phyloP scores from a whole-genome alignment of 37 sponge, comb jelly and placozoan species.

The Halisarca cf. caerulea region DNA sequence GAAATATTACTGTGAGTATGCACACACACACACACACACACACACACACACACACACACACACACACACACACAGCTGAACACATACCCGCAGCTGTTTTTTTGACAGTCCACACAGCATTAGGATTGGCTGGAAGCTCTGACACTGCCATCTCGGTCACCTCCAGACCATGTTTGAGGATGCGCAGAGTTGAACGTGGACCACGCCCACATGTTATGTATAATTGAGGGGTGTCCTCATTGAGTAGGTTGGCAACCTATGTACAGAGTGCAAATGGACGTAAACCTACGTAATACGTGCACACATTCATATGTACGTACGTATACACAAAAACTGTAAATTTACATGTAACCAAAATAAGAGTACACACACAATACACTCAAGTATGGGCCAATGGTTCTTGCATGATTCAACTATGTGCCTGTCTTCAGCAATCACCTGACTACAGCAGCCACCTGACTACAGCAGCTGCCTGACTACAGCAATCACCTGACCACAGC shows the following conservation, averaged over 20 bases:
- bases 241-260: conserved; percentile 90
- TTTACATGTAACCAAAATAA: too few relatives aligned
- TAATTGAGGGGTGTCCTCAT: conserved; percentile 98
- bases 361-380: too few relatives aligned
- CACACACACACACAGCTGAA: conserved; percentile 24
- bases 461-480: too few relatives aligned
- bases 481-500: too few relatives aligned
- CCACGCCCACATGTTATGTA: conserved; percentile 98
- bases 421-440: too few relatives aligned
- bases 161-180: conserved; percentile 94
- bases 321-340: too few relatives aligned
- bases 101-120: conserved; percentile 98
- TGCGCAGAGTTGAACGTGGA: conserved; percentile 95
- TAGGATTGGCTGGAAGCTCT: conserved; percentile 97
- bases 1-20: neutral
- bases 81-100: conserved; percentile 65
- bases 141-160: conserved; percentile 99
- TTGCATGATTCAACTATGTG: too few relatives aligned
- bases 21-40: neutral
- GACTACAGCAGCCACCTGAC: too few relatives aligned
- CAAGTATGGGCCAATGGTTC: too few relatives aligned
- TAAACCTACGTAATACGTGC: too few relatives aligned
- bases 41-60: conserved; percentile 18
- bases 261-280: too few relatives aligned
- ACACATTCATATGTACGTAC: too few relatives aligned